Evolutionary conservation across 2,797 vertebrate species (phyloP).

Genomic region (Hoplostethus atlanticus): DNA sequence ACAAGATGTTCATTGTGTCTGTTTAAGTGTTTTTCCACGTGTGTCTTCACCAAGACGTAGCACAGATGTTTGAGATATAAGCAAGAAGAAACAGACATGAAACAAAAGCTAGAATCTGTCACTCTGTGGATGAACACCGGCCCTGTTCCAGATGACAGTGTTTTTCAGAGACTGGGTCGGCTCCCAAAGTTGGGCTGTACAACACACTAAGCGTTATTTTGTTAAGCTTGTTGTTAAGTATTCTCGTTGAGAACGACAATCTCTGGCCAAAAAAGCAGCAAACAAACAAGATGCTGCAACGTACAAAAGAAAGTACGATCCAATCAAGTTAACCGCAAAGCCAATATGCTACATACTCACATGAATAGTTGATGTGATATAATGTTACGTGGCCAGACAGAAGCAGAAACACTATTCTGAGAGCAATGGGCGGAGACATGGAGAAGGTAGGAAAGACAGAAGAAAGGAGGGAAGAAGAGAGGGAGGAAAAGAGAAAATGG

Average conservation of each 20-base stretch:
- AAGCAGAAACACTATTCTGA: too few species aligned
- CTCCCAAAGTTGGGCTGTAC: background rate
- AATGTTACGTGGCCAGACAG: too few species aligned
- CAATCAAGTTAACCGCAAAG: too few species aligned
- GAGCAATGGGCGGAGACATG: background rate
- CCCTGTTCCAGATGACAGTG: background rate
- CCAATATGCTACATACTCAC: too few species aligned
- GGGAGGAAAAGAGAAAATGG: background rate
- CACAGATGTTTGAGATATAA: constrained; percentile 2
- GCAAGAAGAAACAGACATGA: background rate
- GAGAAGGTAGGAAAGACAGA: background rate
- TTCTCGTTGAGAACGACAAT: too few species aligned
- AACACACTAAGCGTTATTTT: background rate
- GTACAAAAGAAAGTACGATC: too few species aligned
- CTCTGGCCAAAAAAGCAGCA: background rate
- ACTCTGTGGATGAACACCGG: background rate
- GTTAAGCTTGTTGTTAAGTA: too few species aligned
- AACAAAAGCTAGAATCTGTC: background rate
- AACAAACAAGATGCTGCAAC: too few species aligned
- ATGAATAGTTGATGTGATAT: too few species aligned
- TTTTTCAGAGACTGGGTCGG: constrained; percentile 1
- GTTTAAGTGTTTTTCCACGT: too few species aligned
- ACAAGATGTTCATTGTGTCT: too few species aligned
- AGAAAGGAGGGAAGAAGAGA: background rate
- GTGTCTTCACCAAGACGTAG: too few species aligned